Conservation (phyloP, 2,797 vertebrate species). For the Platalea minor region DNA sequence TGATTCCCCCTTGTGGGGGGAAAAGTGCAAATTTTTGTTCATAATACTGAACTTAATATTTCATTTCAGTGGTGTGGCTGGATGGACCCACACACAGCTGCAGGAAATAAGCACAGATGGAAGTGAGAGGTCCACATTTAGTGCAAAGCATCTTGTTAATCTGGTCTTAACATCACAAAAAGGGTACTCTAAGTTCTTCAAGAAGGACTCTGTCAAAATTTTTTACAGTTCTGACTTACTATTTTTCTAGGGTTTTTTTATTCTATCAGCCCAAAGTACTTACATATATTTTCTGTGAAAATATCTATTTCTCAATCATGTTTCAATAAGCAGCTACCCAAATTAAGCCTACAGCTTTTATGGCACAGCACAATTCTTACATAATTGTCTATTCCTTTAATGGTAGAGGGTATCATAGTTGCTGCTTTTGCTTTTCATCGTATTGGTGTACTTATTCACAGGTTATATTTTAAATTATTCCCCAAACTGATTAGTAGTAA, state of each 20-base stretch:
- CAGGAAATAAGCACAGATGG: neutral
- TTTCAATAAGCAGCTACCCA: neutral
- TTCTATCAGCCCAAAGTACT: neutral
- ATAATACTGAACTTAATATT: neutral
- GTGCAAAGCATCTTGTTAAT: neutral
- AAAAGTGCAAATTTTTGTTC: neutral
- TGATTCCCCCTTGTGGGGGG: neutral
- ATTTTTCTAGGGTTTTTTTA: neutral
- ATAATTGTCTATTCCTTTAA: neutral
- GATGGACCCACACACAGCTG: neutral
- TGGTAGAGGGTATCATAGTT: accelerated
- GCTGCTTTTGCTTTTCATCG: neutral
- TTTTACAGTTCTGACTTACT: neutral
- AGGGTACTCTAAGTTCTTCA: neutral
- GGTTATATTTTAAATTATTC: neutral
- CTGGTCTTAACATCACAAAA: neutral
- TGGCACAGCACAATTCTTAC: neutral
- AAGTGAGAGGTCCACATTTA: neutral
- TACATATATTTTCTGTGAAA: neutral
- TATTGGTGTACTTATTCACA: neutral
- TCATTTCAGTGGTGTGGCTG: neutral
- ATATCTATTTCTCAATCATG: neutral
- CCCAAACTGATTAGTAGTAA: neutral
- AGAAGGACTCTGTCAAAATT: neutral
- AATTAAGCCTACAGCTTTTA: neutral